These are phyloP conservation scores for Gymnoscopelus microlampas DNA, from an alignment of 2,797 vertebrate genomes.

Conservation along the genomic window DNA sequence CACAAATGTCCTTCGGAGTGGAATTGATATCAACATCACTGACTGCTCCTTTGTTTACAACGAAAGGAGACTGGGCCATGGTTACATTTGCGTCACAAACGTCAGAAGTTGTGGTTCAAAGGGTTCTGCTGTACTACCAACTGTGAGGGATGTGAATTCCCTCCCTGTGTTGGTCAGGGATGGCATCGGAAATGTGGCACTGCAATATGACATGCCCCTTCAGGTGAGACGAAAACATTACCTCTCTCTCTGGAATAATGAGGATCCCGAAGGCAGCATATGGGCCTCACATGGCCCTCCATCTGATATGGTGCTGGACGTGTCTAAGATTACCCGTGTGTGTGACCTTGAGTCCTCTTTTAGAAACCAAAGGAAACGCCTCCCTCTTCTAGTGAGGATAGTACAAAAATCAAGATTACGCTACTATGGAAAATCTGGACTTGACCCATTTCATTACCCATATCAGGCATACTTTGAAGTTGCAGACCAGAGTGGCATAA, in stretches of 20 bases:
- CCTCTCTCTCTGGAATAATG: constrained; percentile 91
- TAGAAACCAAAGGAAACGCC: constrained; percentile 43
- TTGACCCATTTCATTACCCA: constrained; percentile 82
- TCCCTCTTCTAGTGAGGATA: constrained; percentile 83
- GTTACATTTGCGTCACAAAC: constrained; percentile 81
- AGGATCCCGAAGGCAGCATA: constrained; percentile 86
- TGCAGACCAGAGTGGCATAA: constrained; percentile 84
- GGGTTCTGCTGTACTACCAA: constrained; percentile 33
- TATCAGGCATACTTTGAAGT: constrained; percentile 90
- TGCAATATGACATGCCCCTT: constrained; percentile 77
- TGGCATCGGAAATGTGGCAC: constrained; percentile 50
- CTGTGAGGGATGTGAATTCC: constrained; percentile 21
- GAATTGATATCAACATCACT: constrained; percentile 72
- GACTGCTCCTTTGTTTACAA: constrained; percentile 83
- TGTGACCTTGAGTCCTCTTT: too few relatives aligned
- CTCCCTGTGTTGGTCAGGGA: constrained; percentile 70
- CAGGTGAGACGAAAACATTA: constrained; percentile 83
- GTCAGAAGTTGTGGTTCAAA: constrained; percentile 42
- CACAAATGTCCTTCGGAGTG: constrained; percentile 80
- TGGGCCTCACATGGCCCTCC: constrained; percentile 75
- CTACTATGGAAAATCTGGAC: constrained; percentile 86
- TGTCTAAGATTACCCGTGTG: constrained; percentile 70
- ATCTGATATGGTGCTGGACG: constrained; percentile 74
- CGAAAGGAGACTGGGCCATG: constrained; percentile 81
- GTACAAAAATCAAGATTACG: constrained; percentile 84